Percentiles rank a stretch among this genome's conserved stretches.
These are phyloP conservation scores for Protula sp. DNA, from an alignment of 2,888 invertebrate species.

Conservation along the genomic window DNA sequence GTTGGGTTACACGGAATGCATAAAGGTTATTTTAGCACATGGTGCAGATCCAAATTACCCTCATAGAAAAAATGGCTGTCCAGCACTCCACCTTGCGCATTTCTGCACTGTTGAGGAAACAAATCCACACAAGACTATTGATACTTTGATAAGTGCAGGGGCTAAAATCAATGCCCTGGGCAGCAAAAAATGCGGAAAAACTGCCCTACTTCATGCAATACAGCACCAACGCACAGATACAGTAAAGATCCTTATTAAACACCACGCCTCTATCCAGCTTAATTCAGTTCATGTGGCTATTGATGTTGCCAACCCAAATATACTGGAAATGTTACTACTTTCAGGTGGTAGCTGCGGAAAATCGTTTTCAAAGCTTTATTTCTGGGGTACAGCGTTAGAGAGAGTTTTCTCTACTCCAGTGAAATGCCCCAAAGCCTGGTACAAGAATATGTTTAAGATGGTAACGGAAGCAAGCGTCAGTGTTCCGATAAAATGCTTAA, in stretches of 20 bases:
- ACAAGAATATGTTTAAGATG: slow-evolving; percentile 21
- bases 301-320: slow-evolving; percentile 24
- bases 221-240: slow-evolving; percentile 23
- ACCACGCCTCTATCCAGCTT: slow-evolving; percentile 14
- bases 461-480: slow-evolving; percentile 21
- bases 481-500: not conserved
- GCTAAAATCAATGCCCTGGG: slow-evolving; percentile 24
- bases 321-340: slow-evolving; percentile 19
- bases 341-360: slow-evolving; percentile 22
- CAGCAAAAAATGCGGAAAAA: slow-evolving; percentile 20
- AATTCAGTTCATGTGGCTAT: slow-evolving; percentile 21
- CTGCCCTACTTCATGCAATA: slow-evolving; percentile 24
- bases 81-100: slow-evolving; percentile 27
- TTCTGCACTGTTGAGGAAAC: slow-evolving; percentile 27
- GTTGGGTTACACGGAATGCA: slow-evolving; percentile 24
- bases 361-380: slow-evolving; percentile 11
- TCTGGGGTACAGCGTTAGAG: slow-evolving; percentile 25
- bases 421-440: slow-evolving; percentile 22
- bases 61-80: slow-evolving; percentile 27
- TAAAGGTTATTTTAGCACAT: slow-evolving; percentile 18
- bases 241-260: slow-evolving; percentile 13
- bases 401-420: slow-evolving; percentile 19
- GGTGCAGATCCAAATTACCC: slow-evolving; percentile 20
- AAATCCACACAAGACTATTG: slow-evolving; percentile 19
- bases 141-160: slow-evolving; percentile 19